Evolutionary conservation across 2,113 vertebrate species (phyloP).

Genomic region (Piprites chloris): DNA sequence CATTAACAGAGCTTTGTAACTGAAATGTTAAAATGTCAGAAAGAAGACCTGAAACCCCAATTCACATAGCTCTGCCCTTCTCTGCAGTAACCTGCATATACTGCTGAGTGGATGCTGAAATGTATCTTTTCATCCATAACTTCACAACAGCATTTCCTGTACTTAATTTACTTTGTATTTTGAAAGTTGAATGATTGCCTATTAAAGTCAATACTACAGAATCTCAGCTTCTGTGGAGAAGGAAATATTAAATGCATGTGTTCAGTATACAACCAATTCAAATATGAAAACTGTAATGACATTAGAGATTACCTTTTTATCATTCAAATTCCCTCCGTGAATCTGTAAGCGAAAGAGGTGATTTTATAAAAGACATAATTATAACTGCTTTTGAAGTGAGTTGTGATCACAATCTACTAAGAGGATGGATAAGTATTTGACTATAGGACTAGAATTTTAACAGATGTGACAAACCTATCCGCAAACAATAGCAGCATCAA

Average conservation of each 20-base stretch:
- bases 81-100: background rate
- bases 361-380: conserved; percentile 40
- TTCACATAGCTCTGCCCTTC: background rate
- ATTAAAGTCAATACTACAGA: background rate
- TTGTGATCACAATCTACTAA: conserved; percentile 1
- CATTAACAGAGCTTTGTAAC: background rate
- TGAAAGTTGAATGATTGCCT: background rate
- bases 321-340: conserved; percentile 23
- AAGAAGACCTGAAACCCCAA: conserved; percentile 45
- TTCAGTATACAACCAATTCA: conserved; percentile 9
- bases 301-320: conserved; percentile 44
- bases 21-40: conserved; percentile 46
- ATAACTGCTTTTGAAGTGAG: conserved; percentile 1
- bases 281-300: background rate
- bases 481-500: background rate
- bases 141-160: background rate
- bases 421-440: background rate
- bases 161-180: background rate
- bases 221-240: background rate
- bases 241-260: background rate
- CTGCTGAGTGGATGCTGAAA: conserved; percentile 37
- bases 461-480: background rate
- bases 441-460: background rate
- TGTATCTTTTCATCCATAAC: conserved; percentile 7
- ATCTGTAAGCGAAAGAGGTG: background rate